These are phyloP conservation scores for Lithophane leautieri DNA, from an alignment of 2,888 invertebrate genomes.

Conservation along the genomic window DNA sequence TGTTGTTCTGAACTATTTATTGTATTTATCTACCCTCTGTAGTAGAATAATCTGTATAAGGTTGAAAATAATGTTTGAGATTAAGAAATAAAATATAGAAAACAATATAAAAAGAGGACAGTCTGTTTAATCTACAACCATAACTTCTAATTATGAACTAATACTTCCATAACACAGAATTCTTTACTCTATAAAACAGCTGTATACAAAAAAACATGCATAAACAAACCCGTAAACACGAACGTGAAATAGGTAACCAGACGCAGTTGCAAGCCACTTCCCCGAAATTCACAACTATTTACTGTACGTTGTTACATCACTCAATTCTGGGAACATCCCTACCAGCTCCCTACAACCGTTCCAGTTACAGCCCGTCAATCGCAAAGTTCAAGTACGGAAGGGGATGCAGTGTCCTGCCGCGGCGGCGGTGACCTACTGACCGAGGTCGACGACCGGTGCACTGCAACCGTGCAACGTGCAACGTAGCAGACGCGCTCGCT, in stretches of 20 bases:
- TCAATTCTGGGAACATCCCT: constrained; percentile 52
- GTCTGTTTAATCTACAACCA: not conserved
- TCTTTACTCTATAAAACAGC: not conserved
- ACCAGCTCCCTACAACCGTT: constrained; percentile 42
- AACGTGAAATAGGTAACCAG: constrained; percentile 10
- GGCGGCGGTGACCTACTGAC: constrained; percentile 84
- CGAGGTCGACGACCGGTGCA: constrained; percentile 86
- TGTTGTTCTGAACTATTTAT: not conserved
- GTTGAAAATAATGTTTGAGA: not conserved
- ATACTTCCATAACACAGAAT: not conserved
- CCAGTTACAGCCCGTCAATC: constrained; percentile 61
- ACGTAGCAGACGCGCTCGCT: constrained; percentile 47
- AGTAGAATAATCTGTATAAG: not conserved
- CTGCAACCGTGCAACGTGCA: constrained; percentile 63
- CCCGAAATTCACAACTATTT: constrained; percentile 40
- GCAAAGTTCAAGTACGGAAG: constrained; percentile 83
- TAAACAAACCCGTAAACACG: constrained; percentile 21
- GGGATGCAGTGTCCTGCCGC: constrained; percentile 75
- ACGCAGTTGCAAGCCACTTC: constrained; percentile 35
- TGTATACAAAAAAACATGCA: not conserved
- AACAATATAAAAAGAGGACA: not conserved
- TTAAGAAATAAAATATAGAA: not conserved
- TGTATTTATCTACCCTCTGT: not conserved
- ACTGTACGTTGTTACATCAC: constrained; percentile 28
- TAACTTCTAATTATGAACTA: too few species aligned